Base-by-base conservation (phyloP, 2,113 vertebrate species). In the Leucopsar rothschildi region DNA sequence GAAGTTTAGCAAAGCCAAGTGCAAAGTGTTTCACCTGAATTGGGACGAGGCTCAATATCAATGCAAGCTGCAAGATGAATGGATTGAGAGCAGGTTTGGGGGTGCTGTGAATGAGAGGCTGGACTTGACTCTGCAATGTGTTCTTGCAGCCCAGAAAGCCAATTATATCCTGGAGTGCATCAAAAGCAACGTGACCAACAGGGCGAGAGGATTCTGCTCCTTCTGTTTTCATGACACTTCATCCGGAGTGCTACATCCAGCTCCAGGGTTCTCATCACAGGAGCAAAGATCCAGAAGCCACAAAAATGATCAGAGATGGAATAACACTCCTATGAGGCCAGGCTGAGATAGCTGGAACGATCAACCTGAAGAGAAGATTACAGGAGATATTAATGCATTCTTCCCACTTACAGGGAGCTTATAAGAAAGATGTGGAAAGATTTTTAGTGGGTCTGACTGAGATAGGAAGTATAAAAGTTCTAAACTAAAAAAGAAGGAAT, bases 151-250 rank as follows among this genome's bases (percentile, higher is more conserved):
- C 17, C 39, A 31, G 14, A 56, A 94, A 20, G 16, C 9, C 12
- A 84, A 2, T 18, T 1, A 1, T 49, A n/a, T 42, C 49, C 16
- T 47, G 14, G 29, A 22, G 20, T 59, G 12, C 20, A 53, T 27
- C 28, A 75, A 64, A 78, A 82, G 4, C 20, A 60, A 35, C 0
- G 0, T 35, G 39, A 6, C 11, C 35, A 60, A 45, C 18, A 82
- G 20, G 9, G 16, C 0, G 0, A 64, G 12, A 12, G 8, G 18
- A 35, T 69, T 73, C 31, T 86, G 7, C 16, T 37, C 10, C 12
- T 56, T 52, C 49, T 3, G 0, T 31, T 63, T 63, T 42, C 3
- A 5, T 59, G 49, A 57, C 3, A 72, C 17, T 31, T 17, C 5
- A 57, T 29, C 10, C 2, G 1, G 10, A 47, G 2, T 31, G 10